A percentile compares a stretch with the other conserved stretches of the same genome.
Conservation (phyloP, 2,888 invertebrate genomes). For the Camptogramma bilineatum region DNA sequence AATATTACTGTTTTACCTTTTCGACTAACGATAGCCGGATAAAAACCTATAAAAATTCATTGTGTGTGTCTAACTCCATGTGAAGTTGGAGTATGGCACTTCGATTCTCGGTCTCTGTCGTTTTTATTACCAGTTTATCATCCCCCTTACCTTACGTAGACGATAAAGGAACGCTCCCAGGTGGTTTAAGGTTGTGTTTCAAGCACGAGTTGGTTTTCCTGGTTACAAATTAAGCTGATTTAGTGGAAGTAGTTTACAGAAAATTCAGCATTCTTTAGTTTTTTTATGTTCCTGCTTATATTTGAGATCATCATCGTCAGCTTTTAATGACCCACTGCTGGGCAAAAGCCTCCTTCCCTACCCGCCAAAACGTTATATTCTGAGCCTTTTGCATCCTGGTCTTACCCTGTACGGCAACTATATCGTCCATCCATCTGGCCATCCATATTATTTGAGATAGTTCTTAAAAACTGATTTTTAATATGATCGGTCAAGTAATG, state of each 20-base stretch:
- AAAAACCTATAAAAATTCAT: neutral
- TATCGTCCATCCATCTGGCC: too few species aligned
- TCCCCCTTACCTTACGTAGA: slow-evolving; percentile 15
- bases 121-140: slow-evolving; percentile 30
- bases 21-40: slow-evolving; percentile 1
- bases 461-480: neutral
- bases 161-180: slow-evolving; percentile 17
- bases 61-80: neutral
- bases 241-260: too few species aligned
- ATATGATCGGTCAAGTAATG: neutral
- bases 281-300: too few species aligned
- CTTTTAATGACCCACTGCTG: too few species aligned
- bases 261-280: too few species aligned
- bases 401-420: too few species aligned
- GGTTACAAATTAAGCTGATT: neutral
- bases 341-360: too few species aligned
- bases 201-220: neutral
- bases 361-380: too few species aligned
- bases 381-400: too few species aligned
- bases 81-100: slow-evolving; percentile 6
- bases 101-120: slow-evolving; percentile 21
- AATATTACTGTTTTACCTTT: too few species aligned
- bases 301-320: too few species aligned
- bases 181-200: slow-evolving; percentile 9
- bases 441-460: neutral